Evolutionary conservation across 2,113 vertebrate genomes (phyloP), one percentile per base, ranked within the genome.

Genomic region (Thunnus thynnus): DNA sequence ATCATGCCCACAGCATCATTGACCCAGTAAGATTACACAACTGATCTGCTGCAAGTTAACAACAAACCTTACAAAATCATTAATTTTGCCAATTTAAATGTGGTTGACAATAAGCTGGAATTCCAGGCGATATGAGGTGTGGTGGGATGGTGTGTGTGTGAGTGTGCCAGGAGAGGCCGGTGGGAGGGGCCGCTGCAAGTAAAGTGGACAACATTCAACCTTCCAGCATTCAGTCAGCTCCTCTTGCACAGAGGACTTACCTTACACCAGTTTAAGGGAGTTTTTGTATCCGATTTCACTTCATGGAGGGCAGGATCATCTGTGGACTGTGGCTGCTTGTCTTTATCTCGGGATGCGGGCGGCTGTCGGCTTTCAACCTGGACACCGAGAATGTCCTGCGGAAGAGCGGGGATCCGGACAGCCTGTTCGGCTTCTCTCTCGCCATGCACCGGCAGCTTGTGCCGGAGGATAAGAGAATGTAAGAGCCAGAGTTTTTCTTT

Each of bases 341-440:
- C 72, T 90, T 94, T 36, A 81, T 96, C 30, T 17, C 86, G 72
- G 89, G 89, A 50, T 93, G 94, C 66, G 89, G 83, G 12, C 72
- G 86, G 47, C 91, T 93, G 52, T 91, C 93, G 61, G 96, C 97
- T 83, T 97, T 99, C 92, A 99, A 99, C 94, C 94, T 99, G 94
- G 96, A 97, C 91, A 92, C 93, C 9, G 92, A 93, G 0, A 95
- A 96, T 73, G 96, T 95, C 81, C 89, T 96, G 90, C 79, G 16
- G 89, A 97, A 95, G 93, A 78, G 0, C 25, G 97, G 97, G 62
- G 96, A 97, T 0, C 65, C 82, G 0, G 94, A 91, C 72, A 98
- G 96, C 79, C 92, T 97, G 80, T 99, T 99, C 94, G 97, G 98
- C 63, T 99, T 99, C 93, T 98, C 98, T 8, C 87, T 99, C 61